Conservation (phyloP, 2,888 invertebrate species). For the Protula sp. region DNA sequence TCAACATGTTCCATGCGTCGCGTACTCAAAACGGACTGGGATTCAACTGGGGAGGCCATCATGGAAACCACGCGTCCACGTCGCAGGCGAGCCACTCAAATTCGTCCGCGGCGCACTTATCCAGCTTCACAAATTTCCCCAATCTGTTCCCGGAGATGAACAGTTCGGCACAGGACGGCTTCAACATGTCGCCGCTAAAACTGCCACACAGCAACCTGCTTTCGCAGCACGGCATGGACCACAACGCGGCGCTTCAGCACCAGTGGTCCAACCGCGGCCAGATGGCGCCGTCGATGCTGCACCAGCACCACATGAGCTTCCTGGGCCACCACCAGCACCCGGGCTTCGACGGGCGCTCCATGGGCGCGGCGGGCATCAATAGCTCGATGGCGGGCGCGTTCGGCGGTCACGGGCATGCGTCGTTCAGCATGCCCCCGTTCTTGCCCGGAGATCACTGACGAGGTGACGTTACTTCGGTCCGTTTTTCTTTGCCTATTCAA, state of each 20-base stretch:
- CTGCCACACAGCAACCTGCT: slow-evolving; percentile 46
- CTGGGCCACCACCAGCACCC: slow-evolving; percentile 51
- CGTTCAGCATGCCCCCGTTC: not conserved
- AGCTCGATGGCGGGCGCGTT: not conserved
- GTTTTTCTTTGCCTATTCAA: too few species aligned
- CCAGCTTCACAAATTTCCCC: slow-evolving; percentile 48
- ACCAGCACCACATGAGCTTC: slow-evolving; percentile 48
- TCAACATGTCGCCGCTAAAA: slow-evolving; percentile 51
- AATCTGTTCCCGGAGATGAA: slow-evolving; percentile 47
- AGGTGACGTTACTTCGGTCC: too few species aligned
- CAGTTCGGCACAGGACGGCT: slow-evolving; percentile 32
- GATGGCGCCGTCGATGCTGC: slow-evolving; percentile 36
- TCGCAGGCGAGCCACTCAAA: slow-evolving; percentile 34
- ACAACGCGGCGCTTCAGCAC: slow-evolving; percentile 35
- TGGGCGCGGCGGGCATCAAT: too few species aligned
- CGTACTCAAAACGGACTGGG: not conserved
- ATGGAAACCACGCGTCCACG: slow-evolving; percentile 20
- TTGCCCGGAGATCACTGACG: too few species aligned
- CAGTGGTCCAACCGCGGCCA: slow-evolving; percentile 35
- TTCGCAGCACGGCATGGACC: slow-evolving; percentile 38
- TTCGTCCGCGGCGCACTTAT: slow-evolving; percentile 39
- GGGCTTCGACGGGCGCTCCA: slow-evolving; percentile 41
- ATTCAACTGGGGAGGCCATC: not conserved
- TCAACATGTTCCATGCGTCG: not conserved
- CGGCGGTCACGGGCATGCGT: not conserved